Base-by-base conservation (phyloP, 2,113 vertebrate genomes). In the Oreochromis spilurus region DNA sequence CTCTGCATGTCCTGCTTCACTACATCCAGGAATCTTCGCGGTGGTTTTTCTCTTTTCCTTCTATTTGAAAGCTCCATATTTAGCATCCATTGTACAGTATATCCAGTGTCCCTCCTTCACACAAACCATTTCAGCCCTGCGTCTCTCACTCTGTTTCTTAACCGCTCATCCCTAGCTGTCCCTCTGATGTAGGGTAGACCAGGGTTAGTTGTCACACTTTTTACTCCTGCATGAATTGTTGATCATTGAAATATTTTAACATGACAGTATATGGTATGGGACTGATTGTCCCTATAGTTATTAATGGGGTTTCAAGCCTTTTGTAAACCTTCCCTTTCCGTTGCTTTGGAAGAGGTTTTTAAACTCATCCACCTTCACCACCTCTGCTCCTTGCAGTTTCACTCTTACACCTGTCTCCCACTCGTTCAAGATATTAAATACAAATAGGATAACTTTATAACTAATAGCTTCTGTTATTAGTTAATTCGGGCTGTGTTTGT, bases 1-100 rank as follows among this genome's bases (percentile, higher is more conserved):
- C 58, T 62, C 58, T 62, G 58, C 58, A 36, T 62, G 0, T 0
- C 62, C 7, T 67, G 19, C 0, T 67, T 40, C 36, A 24, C 62
- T 40, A 67, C 7, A 67, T 24, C 62, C n/a, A 0, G 36, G 4
- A 40, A 67, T 21, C 36, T 67, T 67, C 36, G 40, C 2, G 0
- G 1, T 0, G 1, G 21, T 67, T 40, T 14, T 40, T 40, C 10
- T 65, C 0, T 65, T 65, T 65, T 7, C 6, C 34, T 65, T 21
- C 60, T 8, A 13, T 38, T 38, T 65, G 19, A 38, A 10, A 65
- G 19, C 1, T 65, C 34, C 60, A 3, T 65, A 36, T 38, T 38
- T 38, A 65, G 13, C 60, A 21, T 5, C 60, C 34, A 38, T 65
- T 21, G 34, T 21, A 38, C 34, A 65, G 19, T 38, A 52, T 52